Percentiles rank a stretch among this genome's conserved stretches.
Evolutionary conservation across 2,888 invertebrate species (phyloP).

Genomic region (Parochlus steinenii): DNA sequence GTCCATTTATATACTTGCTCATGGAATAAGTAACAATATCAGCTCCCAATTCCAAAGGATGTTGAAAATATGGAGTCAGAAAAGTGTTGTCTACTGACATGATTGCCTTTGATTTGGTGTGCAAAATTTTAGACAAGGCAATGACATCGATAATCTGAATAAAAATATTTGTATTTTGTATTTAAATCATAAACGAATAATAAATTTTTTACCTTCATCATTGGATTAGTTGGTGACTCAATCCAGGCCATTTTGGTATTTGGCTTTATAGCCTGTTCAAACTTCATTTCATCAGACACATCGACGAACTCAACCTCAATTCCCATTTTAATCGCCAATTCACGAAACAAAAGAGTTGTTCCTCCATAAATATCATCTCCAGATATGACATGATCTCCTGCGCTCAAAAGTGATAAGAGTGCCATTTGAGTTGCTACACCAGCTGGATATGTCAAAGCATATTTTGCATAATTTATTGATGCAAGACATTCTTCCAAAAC

Average conservation of each 20-base stretch:
- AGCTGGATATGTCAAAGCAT: slow-evolving; percentile 37
- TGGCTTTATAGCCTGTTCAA: slow-evolving; percentile 16
- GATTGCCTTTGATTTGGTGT: neutral
- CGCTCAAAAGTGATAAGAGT: slow-evolving; percentile 33
- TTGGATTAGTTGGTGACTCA: slow-evolving; percentile 14
- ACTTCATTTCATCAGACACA: slow-evolving; percentile 11
- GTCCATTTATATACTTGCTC: slow-evolving; percentile 20
- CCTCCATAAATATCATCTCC: slow-evolving; percentile 48
- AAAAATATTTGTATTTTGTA: too few species aligned
- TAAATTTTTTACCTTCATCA: too few species aligned
- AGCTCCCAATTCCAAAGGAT: slow-evolving; percentile 19
- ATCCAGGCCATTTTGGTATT: slow-evolving; percentile 12
- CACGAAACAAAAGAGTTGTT: slow-evolving; percentile 29
- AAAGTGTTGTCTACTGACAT: slow-evolving; percentile 18
- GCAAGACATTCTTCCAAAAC: slow-evolving; percentile 41
- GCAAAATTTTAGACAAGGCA: slow-evolving; percentile 6
- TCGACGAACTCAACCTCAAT: slow-evolving; percentile 15
- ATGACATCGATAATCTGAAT: slow-evolving; percentile 12
- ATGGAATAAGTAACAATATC: slow-evolving; percentile 19
- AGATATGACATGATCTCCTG: slow-evolving; percentile 42
- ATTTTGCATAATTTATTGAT: slow-evolving; percentile 39
- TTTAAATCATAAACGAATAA: too few species aligned
- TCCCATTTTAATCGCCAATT: slow-evolving; percentile 4
- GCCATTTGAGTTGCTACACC: slow-evolving; percentile 39
- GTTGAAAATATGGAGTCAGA: slow-evolving; percentile 18